Percentiles rank a stretch among this genome's conserved stretches.
phyloP scores from a whole-genome alignment of 2,888 invertebrate genomes.

The Oscheius sp. region DNA sequence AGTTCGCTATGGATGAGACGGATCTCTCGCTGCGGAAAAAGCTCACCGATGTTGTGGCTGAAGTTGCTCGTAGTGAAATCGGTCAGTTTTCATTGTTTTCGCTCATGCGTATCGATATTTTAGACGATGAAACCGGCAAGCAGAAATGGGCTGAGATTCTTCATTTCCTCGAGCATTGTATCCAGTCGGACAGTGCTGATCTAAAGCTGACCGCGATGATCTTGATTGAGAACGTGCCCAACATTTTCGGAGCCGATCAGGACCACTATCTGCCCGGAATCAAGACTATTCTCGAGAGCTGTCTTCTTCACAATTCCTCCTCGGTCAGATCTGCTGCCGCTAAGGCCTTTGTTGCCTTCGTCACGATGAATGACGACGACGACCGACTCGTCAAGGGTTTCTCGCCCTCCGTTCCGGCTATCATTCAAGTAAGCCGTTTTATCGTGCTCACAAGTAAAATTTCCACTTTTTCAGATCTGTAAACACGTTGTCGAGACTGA shows the following conservation, averaged over 20 bases:
- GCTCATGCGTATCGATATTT: neutral
- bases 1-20: constrained; percentile 83
- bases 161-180: constrained; percentile 91
- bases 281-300: constrained; percentile 76
- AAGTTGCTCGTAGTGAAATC: constrained; percentile 79
- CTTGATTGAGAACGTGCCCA: constrained; percentile 95
- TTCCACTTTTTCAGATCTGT: constrained; percentile 77
- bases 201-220: constrained; percentile 92
- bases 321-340: constrained; percentile 77
- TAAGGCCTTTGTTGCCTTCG: constrained; percentile 81
- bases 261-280: constrained; percentile 89
- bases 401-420: constrained; percentile 18
- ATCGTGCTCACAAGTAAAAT: neutral
- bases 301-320: constrained; percentile 49
- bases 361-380: constrained; percentile 92
- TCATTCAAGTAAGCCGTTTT: constrained; percentile 29
- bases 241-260: constrained; percentile 95
- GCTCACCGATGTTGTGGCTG: constrained; percentile 45
- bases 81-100: constrained; percentile 59
- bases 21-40: constrained; percentile 80
- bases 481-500: constrained; percentile 86
- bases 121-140: constrained; percentile 63
- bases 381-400: constrained; percentile 85
- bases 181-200: constrained; percentile 84
- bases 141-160: constrained; percentile 83